Base-by-base conservation (phyloP, 2,113 vertebrate species). In the Fregata magnificens region DNA sequence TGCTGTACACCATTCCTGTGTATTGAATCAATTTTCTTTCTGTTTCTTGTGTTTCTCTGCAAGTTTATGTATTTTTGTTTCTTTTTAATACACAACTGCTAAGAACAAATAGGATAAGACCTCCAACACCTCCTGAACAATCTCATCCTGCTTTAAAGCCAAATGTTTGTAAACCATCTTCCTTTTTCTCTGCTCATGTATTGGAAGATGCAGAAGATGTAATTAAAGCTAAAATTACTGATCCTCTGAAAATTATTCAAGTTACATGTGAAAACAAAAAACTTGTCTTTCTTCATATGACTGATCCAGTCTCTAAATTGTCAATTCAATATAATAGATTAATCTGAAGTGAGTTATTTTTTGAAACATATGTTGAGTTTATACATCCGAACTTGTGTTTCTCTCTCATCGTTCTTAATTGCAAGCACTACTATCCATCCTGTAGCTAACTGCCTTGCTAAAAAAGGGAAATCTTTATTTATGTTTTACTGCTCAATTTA, bases 291-390 rank as follows among this genome's bases (percentile, higher is more conserved):
- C 52, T 69, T 82, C 16, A 16, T 36, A 31, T 32, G 28, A 69
- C 28, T 32, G 15, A 38, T 38, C 28, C 96, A 32, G 97, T 96
- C 38, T 94, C 98, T 56, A 98, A 87, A 59, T 98, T 98, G 61
- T 98, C 98, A 98, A 47, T 98, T 98, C 98, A 98, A 47, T 98
- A 98, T 32, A 97, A 98, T 29, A 65, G 93, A 7, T 98, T 85
- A 98, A 98, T 63, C 89, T 99, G 67, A 98, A 97, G 98, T 98
- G 94, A 97, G 98, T 93, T 93, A 53, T 53, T 94, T 94, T 82
- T 73, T 44, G 93, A 72, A 25, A 16, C 65, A n/a, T 81, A 66
- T 55, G 63, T 89, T 96, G 63, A 53, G 56, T 42, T 65, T 69
- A 61, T 34, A 78, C 15, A 65, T 92, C 72, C 44, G 28, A 66